Evolutionary conservation across 2,113 vertebrate species (phyloP), one percentile per base, ranked within the genome.

Genomic region (Columbina picui): DNA sequence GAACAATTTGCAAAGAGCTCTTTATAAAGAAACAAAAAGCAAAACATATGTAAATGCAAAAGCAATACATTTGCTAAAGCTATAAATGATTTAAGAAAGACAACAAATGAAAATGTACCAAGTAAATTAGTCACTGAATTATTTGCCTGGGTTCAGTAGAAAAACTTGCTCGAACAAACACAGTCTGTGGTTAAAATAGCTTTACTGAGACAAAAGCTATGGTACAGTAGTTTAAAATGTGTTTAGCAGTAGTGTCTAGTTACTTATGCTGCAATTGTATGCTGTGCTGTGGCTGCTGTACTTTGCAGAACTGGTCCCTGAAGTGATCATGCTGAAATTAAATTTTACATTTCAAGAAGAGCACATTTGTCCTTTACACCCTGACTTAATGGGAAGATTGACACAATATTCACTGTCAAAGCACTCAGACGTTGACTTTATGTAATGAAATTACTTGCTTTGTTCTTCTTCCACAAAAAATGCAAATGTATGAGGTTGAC

Each of bases 251-350:
- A 59, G 56, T 22, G 2, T 77, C 6, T 84, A 12, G 39, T 89
- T 84, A 78, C 30, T 92, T 81, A 64, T 0, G 0, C 23, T 84
- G 36, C 5, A 8, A 21, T 65, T 84, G 17, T 69, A 10, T 76
- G 84, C 50, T 0, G 0, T 60, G 49, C 52, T 43, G 9, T 12
- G n/a, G 36, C 3, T 14, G 10, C 77, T 79, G 17, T 14, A 3
- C 59, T 71, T 95, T 45, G 67, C 70, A 87, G 86, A 96, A 91
- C 84, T 82, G 82, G 81, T 82, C 81, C 50, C 67, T 68, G 32
- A 84, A 94, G 77, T 78, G 64, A 90, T 84, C 55, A 5, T 55
- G 21, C 71, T 68, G 74, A 77, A 95, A 87, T 79, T 84, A 82
- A 81, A 76, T 91, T 93, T 69, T 87, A 10, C 21, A 25, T 68